These are phyloP conservation scores for Sialis fuliginosa DNA, from an alignment of 2,888 invertebrate species.

Conservation along the genomic window DNA sequence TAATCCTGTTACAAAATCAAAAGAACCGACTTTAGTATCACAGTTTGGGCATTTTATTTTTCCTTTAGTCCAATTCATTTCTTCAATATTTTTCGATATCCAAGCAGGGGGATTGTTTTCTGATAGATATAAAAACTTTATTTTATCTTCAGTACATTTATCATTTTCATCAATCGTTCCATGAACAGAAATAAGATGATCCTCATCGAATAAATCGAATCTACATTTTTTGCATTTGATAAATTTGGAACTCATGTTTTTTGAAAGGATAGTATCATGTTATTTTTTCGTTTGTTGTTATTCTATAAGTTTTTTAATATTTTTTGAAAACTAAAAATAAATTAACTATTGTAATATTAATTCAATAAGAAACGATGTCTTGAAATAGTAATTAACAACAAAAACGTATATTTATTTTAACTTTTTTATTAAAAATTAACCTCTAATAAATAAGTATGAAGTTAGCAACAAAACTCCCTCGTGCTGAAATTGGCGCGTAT, in stretches of 20 bases:
- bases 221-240: conserved; percentile 14
- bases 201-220: conserved; percentile 7
- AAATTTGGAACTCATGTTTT: background rate
- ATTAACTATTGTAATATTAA: background rate
- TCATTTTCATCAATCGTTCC: conserved; percentile 1
- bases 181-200: conserved; percentile 9
- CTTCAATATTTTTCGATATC: conserved; percentile 32
- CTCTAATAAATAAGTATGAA: conserved; percentile 1
- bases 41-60: conserved; percentile 44
- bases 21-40: conserved; percentile 40
- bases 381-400: background rate
- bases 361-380: background rate
- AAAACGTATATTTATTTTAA: background rate
- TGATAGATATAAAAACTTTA: background rate
- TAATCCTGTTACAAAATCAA: conserved; percentile 44
- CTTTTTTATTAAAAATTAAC: no score
- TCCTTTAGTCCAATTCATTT: conserved; percentile 46
- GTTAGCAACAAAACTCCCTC: conserved; percentile 5
- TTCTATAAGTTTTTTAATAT: background rate
- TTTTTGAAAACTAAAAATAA: background rate
- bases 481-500: conserved; percentile 27
- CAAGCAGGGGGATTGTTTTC: conserved; percentile 39
- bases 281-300: background rate
- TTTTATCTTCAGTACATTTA: background rate
- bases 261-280: background rate